phyloP scores from a whole-genome alignment of 1,140 invertebrate species.

The Drosophila bipectinata region DNA sequence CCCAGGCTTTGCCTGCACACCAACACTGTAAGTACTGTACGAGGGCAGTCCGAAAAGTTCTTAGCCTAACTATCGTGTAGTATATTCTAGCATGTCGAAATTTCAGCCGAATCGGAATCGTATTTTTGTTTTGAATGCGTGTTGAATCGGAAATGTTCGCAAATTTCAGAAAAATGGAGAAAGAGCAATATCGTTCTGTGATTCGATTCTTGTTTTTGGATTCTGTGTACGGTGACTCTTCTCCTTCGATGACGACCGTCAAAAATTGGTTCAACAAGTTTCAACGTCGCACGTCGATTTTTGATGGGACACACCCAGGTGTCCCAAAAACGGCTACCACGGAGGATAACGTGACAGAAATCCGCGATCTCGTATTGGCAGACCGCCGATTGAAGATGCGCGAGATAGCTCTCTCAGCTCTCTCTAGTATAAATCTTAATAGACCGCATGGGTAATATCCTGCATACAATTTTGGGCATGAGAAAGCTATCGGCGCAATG shows the following conservation, averaged over 20 bases:
- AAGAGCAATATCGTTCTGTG: slow-evolving; percentile 3
- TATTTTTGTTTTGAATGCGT: not conserved
- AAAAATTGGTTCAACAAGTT: not conserved
- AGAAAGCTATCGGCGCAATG: too few species aligned
- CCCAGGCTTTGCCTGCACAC: too few species aligned
- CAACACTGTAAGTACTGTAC: too few species aligned
- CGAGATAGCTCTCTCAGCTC: not conserved
- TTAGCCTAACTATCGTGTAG: too few species aligned
- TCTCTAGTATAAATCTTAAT: not conserved
- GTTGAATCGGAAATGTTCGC: not conserved
- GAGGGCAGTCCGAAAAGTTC: too few species aligned
- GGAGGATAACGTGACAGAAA: not conserved
- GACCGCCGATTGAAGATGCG: not conserved
- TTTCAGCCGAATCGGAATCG: not conserved
- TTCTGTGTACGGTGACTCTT: not conserved
- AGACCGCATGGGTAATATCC: too few species aligned
- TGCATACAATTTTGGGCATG: too few species aligned
- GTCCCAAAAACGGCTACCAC: not conserved
- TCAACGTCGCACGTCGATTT: not conserved
- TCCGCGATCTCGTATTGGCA: not conserved
- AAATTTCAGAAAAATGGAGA: not conserved
- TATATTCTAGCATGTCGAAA: too few species aligned
- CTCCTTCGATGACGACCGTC: not conserved
- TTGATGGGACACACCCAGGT: not conserved
- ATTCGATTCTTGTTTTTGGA: not conserved